Base-by-base conservation (phyloP, 2,113 vertebrate genomes). In the Anoplopoma fimbria region DNA sequence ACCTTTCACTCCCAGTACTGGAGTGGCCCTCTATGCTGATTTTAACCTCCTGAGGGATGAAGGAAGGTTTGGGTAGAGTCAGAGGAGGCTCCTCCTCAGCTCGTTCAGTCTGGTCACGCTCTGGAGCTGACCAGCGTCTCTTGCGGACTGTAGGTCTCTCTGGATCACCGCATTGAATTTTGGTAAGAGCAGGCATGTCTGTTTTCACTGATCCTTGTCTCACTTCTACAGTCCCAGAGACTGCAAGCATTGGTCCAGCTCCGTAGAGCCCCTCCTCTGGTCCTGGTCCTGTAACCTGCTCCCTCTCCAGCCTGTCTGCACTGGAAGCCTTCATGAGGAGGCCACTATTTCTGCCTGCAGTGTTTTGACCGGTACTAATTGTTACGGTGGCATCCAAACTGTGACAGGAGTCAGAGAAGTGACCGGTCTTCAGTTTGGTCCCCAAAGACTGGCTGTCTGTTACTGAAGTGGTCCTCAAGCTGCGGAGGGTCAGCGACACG, bases 1-100 rank as follows among this genome's bases (percentile, higher is more conserved):
- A 89, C 93, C 93, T 86, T 96, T 95, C 98, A 93, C 96, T 97
- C 92, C 98, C 98, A 89, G 97, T 93, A 13, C 97, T 99, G 85
- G 98, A 99, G 91, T 97, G 96, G 92, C 98, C 98, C 96, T 99
- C 98, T 78, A 99, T 99, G 96, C 96, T 98, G 95, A 99, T 97
- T 95, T 99, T 99, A 89, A 99, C 96, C 96, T 99, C 98, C 95
- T 99, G 98, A 94, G 98, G 97, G 94, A 99, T 97, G 92, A 99
- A 98, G 91, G 97, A 97, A 94, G 97, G 97, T 94, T 97, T 98
- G 82, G 98, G 98, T 92, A 99, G 97, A 96, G 96, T 97, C 93
- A 96, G 94, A 76, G 97, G 97, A 73, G 97, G 97, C 85, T 97
- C 97, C 75, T 97, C 97, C 91, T 98, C 97, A 0, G 95, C 95